Conservation (phyloP, 2,888 invertebrate species). For the Campaea margaritaria region DNA sequence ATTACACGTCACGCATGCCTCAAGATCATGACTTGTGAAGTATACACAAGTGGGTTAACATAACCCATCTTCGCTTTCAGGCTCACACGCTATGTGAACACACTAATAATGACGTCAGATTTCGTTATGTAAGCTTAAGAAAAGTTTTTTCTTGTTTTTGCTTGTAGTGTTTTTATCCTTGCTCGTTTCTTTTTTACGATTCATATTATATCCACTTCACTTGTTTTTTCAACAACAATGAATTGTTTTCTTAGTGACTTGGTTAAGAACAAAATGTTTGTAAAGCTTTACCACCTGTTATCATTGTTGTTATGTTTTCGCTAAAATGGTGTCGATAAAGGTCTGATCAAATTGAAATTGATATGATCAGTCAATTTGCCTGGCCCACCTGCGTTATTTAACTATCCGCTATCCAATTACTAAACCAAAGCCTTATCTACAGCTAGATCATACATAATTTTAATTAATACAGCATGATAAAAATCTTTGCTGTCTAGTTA, state of each 20-base stretch:
- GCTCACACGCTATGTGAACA: slow-evolving; percentile 23
- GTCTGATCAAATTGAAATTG: too few relatives aligned
- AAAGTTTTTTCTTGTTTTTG: too few relatives aligned
- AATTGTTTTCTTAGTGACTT: too few relatives aligned
- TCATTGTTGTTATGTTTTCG: too few relatives aligned
- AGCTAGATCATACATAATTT: slow-evolving; percentile 2
- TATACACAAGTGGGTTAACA: slow-evolving; percentile 22
- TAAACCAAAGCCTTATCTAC: too few relatives aligned
- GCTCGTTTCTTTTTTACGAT: too few relatives aligned
- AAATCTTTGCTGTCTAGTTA: slow-evolving; percentile 1
- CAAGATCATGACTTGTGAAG: slow-evolving; percentile 27
- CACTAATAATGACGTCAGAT: neutral
- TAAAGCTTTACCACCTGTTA: too few relatives aligned
- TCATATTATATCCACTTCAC: too few relatives aligned
- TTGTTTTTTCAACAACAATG: too few relatives aligned
- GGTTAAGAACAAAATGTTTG: too few relatives aligned
- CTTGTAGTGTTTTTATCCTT: too few relatives aligned
- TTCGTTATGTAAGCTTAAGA: neutral
- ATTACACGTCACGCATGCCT: slow-evolving; percentile 21
- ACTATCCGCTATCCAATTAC: slow-evolving; percentile 8
- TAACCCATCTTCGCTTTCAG: slow-evolving; percentile 32
- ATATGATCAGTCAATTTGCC: neutral
- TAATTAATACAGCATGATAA: slow-evolving; percentile 12
- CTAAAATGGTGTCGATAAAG: too few relatives aligned
- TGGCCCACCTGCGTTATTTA: slow-evolving; percentile 19